These are phyloP conservation scores for Allacma fusca DNA, from an alignment of 2,888 invertebrate species.

Conservation along the genomic window DNA sequence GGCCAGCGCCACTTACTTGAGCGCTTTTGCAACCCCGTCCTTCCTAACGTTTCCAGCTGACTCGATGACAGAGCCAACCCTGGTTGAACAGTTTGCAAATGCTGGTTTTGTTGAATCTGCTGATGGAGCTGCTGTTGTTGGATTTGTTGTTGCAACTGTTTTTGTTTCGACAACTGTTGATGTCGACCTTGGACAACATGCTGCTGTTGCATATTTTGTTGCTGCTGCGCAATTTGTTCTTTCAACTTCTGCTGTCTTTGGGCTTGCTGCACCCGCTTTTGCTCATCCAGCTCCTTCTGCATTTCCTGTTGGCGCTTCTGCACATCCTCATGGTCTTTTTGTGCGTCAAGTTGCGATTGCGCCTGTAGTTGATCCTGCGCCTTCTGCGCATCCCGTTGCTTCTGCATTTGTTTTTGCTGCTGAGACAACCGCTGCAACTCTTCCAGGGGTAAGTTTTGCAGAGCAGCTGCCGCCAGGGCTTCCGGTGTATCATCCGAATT, in stretches of 20 bases:
- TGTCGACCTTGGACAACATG: slow-evolving; percentile 62
- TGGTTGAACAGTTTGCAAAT: too few relatives aligned
- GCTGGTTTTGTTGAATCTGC: neutral
- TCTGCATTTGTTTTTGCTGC: neutral
- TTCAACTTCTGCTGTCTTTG: slow-evolving; percentile 66
- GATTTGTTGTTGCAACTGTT: neutral
- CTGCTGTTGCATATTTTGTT: slow-evolving; percentile 66
- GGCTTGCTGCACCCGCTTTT: slow-evolving; percentile 32
- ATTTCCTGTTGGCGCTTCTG: neutral
- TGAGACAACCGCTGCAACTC: neutral
- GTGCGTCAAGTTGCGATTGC: neutral
- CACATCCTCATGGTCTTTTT: neutral
- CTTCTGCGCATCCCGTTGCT: neutral
- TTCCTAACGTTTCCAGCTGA: too few relatives aligned
- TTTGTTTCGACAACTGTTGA: slow-evolving; percentile 47
- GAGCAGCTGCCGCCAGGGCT: neutral
- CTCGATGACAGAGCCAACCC: too few relatives aligned
- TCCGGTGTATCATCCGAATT: neutral
- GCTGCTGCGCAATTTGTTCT: slow-evolving; percentile 64
- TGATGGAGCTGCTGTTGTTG: too few relatives aligned
- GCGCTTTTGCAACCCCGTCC: slow-evolving; percentile 42
- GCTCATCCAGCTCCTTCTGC: slow-evolving; percentile 61
- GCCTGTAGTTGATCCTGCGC: neutral
- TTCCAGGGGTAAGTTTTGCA: slow-evolving; percentile 4
- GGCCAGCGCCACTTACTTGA: slow-evolving; percentile 50